Percentiles rank a stretch among this genome's conserved stretches.
These are phyloP conservation scores for Xenentodon cancila DNA, from an alignment of 2,797 vertebrate species.

Conservation along the genomic window DNA sequence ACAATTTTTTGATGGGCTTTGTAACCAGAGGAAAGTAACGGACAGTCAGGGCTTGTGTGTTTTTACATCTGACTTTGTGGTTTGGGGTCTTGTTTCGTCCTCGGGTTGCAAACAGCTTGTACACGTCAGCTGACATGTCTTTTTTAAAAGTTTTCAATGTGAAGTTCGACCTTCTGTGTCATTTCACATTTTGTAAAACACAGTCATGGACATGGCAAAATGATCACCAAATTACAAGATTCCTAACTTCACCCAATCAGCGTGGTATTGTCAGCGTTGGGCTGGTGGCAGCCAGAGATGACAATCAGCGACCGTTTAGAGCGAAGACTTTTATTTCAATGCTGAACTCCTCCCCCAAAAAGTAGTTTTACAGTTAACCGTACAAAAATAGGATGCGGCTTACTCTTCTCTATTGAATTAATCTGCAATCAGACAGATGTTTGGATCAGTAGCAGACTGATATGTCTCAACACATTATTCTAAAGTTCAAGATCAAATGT, in stretches of 20 bases:
- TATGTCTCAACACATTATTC: neutral
- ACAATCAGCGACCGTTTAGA: conserved; percentile 43
- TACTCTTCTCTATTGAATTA: conserved; percentile 18
- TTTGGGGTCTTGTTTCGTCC: too few relatives aligned
- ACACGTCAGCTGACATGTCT: too few relatives aligned
- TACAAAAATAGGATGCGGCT: neutral
- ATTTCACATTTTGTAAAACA: conserved; percentile 21
- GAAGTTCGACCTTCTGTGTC: conserved; percentile 1
- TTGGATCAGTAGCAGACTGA: neutral
- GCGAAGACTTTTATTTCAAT: conserved; percentile 23
- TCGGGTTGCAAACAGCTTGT: too few relatives aligned
- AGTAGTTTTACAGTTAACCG: neutral
- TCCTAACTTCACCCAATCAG: conserved; percentile 41
- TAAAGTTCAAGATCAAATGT: conserved; percentile 4
- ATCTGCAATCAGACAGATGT: conserved; percentile 14
- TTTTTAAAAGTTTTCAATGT: conserved; percentile 19
- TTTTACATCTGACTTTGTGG: too few relatives aligned
- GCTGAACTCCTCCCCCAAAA: conserved; percentile 6
- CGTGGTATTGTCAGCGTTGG: conserved; percentile 31
- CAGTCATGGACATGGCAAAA: conserved; percentile 2
- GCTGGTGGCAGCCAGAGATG: conserved; percentile 29
- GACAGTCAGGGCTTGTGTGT: too few relatives aligned
- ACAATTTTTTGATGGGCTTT: too few relatives aligned
- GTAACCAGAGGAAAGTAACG: too few relatives aligned
- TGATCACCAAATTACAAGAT: conserved; percentile 33